phyloP scores from a whole-genome alignment of 2,797 vertebrate genomes.

The Helicolenus hilgendorfi region DNA sequence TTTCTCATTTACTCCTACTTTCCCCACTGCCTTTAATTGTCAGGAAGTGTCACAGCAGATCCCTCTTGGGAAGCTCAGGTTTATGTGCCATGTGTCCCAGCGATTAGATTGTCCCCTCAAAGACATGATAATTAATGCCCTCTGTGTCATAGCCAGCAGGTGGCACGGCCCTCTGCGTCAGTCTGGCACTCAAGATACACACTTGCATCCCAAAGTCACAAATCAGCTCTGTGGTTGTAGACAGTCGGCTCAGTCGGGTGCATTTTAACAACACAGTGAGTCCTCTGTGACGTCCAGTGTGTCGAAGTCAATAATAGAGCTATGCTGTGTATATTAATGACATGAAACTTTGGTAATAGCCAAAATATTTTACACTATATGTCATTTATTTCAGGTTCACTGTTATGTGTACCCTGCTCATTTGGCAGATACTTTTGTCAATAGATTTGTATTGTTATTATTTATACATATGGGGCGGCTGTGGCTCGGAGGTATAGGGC shows the following conservation, averaged over 20 bases:
- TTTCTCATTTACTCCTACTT: not conserved
- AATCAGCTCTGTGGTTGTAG: constrained; percentile 47
- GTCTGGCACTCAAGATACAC: constrained; percentile 65
- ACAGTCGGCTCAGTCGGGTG: constrained; percentile 31
- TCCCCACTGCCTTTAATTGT: constrained; percentile 36
- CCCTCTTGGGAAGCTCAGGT: constrained; percentile 37
- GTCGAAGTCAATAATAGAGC: not conserved
- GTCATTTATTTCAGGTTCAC: not conserved
- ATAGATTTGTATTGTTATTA: not conserved
- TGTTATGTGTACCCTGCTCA: not conserved
- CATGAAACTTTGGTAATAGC: not conserved
- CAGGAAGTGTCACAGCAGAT: constrained; percentile 20
- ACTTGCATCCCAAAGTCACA: constrained; percentile 57
- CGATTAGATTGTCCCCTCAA: constrained; percentile 79
- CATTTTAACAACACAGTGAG: constrained; percentile 33
- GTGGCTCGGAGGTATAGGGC: too few species aligned
- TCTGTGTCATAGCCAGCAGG: constrained; percentile 63
- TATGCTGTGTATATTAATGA: not conserved
- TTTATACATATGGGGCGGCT: not conserved
- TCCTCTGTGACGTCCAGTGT: not conserved
- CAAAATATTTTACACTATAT: not conserved
- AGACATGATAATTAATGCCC: constrained; percentile 75
- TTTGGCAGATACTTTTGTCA: not conserved
- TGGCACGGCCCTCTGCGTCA: constrained; percentile 41
- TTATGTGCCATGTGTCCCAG: constrained; percentile 66